Evolutionary conservation across 2,888 invertebrate genomes (phyloP).

Genomic region (Habroteleia sp.): DNA sequence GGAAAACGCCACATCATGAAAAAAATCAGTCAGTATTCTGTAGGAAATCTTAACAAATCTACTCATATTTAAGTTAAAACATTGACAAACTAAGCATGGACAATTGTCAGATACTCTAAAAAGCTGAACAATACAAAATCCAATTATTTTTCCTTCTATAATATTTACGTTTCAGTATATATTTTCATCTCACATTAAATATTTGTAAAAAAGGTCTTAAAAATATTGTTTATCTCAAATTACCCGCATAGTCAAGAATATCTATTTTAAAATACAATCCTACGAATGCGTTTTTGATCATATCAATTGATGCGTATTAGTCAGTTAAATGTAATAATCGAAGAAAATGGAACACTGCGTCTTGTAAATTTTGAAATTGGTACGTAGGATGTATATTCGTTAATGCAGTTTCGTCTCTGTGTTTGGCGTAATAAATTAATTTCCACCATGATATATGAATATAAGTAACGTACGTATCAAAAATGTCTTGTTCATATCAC

Average conservation of each 20-base stretch:
- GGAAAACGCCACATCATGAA: conserved; percentile 57
- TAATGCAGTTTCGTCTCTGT: conserved; percentile 13
- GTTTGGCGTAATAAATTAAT: conserved; percentile 59
- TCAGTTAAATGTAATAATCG: conserved; percentile 50
- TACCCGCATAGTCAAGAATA: conserved; percentile 55
- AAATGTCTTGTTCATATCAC: conserved; percentile 20
- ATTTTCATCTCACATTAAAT: conserved; percentile 47
- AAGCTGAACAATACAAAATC: conserved; percentile 54
- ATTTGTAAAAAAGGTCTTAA: conserved; percentile 55
- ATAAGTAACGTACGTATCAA: conserved; percentile 20
- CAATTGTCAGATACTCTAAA: conserved; percentile 37
- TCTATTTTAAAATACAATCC: conserved; percentile 51
- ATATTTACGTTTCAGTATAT: conserved; percentile 38
- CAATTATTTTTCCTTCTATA: conserved; percentile 41
- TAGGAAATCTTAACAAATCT: conserved; percentile 60
- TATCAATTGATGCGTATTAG: conserved; percentile 47
- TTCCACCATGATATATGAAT: conserved; percentile 57
- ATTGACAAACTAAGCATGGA: conserved; percentile 49
- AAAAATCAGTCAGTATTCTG: conserved; percentile 56
- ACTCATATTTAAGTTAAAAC: conserved; percentile 55
- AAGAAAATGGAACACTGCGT: conserved; percentile 36
- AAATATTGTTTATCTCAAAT: conserved; percentile 57
- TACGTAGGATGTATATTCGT: conserved; percentile 8
- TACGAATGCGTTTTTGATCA: conserved; percentile 47
- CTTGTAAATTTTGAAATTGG: conserved; percentile 32